Base-by-base conservation (phyloP, 2,113 vertebrate genomes). In the Phocoena phocoena region DNA sequence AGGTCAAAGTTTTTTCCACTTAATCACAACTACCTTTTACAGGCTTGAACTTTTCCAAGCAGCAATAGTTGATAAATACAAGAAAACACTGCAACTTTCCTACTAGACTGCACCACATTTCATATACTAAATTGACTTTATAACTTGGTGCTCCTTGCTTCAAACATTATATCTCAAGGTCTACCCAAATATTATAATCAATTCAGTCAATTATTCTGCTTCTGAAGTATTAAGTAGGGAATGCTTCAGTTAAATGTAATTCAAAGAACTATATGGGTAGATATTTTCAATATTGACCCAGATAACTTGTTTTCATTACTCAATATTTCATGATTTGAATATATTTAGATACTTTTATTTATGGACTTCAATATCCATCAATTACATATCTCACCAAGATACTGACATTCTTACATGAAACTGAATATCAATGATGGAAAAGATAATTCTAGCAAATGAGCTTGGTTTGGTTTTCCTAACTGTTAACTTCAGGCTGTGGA, bases 241-340 rank as follows among this genome's bases (percentile, higher is more conserved):
- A 92, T 90, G 41, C 25, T 73, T 94, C 6, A 85, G 60, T 94
- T 90, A 84, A 94, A 62, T 33, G 3, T 88, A 94, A 91, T 88
- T 85, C 65, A 44, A 80, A n/a, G 10, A 71, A 79, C 0, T 8
- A 38, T 50, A 11, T 65, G 36, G 6, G 38, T 55, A 73, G 58
- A 77, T 84, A 50, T 73, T 79, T 88, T 73, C 58, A 74, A 53
- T 92, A 80, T 68, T 36, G 88, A 71, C 15, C 28, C 36, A 73
- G 17, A 92, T 83, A 77, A 68, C 12, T 36, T 41, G 23, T 68
- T 77, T 71, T 67, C 36, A 12, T 93, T 84, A 25, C 26, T 93
- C 3, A 81, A 17, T 38, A 70, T 63, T 81, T 90, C 17, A 82
- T 82, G 41, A 93, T 47, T 36, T 80, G 15, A 33, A 89, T 55